These are phyloP conservation scores for Liopterus haemorrhoidalis DNA, from an alignment of 2,888 invertebrate species.

Conservation along the genomic window DNA sequence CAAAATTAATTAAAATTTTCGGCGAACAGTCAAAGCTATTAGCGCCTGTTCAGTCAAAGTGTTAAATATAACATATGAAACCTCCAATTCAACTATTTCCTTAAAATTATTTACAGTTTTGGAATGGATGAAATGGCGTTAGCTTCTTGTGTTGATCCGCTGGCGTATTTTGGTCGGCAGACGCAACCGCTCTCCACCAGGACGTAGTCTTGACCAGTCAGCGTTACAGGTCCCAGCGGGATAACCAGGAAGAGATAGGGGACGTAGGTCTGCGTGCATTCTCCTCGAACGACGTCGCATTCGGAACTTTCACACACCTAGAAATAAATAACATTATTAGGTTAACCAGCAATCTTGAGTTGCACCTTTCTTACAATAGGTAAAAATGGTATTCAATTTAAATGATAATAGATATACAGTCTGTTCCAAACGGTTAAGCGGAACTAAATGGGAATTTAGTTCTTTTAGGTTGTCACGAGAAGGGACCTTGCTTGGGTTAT, in stretches of 20 bases:
- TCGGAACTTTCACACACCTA: slow-evolving; percentile 68
- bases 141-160: slow-evolving; percentile 40
- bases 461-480: no score
- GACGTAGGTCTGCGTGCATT: slow-evolving; percentile 87
- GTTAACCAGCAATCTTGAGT: slow-evolving; percentile 1
- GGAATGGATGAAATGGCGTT: slow-evolving; percentile 44
- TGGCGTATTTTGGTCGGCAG: slow-evolving; percentile 57
- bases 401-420: no score
- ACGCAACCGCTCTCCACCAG: slow-evolving; percentile 92
- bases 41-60: background rate
- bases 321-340: slow-evolving; percentile 37
- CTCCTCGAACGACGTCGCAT: slow-evolving; percentile 82
- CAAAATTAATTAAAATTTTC: background rate
- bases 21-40: background rate
- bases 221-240: slow-evolving; percentile 81
- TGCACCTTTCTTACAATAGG: slow-evolving; percentile 6
- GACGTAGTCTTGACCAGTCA: slow-evolving; percentile 92
- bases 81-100: slow-evolving; percentile 4
- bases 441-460: no score
- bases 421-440: no score
- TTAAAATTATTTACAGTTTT: slow-evolving; percentile 36
- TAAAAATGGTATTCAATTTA: no score
- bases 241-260: slow-evolving; percentile 88
- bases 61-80: background rate
- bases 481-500: no score